phyloP scores from a whole-genome alignment of 2,888 invertebrate genomes.

The Ormyrus rosae region DNA sequence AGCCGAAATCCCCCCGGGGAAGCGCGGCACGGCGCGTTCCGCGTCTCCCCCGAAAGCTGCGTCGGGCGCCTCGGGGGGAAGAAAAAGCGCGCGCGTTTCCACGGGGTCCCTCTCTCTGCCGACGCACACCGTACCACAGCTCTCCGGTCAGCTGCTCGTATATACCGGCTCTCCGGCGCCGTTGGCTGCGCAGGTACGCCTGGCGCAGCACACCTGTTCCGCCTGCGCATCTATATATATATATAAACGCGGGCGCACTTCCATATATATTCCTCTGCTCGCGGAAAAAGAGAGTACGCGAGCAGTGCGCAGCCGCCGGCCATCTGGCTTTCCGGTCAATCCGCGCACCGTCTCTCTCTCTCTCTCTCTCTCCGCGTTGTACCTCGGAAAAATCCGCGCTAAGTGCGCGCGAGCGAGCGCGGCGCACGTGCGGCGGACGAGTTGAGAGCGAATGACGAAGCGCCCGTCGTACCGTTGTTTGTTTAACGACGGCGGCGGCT shows the following conservation, averaged over 20 bases:
- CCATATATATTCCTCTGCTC: not conserved
- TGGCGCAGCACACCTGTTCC: slow-evolving; percentile 25
- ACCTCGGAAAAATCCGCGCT: too few species aligned
- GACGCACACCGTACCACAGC: too few species aligned
- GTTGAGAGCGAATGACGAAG: not conserved
- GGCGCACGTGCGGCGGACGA: not conserved
- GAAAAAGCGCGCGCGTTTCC: too few species aligned
- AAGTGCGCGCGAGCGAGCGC: not conserved
- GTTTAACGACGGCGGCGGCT: not conserved
- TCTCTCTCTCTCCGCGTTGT: not conserved
- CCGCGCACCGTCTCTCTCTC: not conserved
- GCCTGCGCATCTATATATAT: not conserved
- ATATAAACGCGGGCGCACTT: not conserved
- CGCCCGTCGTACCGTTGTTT: not conserved
- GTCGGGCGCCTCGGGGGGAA: too few species aligned
- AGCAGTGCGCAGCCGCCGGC: slow-evolving; percentile 20
- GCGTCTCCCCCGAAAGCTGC: too few species aligned
- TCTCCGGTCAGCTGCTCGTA: slow-evolving; percentile 15
- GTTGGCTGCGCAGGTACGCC: slow-evolving; percentile 14
- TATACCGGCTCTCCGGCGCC: too few species aligned
- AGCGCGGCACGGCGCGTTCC: too few species aligned
- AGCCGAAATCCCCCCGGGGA: too few species aligned
- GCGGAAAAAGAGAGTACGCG: not conserved
- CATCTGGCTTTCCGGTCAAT: slow-evolving; percentile 46
- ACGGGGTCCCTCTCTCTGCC: too few species aligned